A percentile compares a stretch with the other conserved stretches of the same genome.
These are phyloP conservation scores for Diaphora mendica DNA, from an alignment of 2,888 invertebrate species.

Conservation along the genomic window DNA sequence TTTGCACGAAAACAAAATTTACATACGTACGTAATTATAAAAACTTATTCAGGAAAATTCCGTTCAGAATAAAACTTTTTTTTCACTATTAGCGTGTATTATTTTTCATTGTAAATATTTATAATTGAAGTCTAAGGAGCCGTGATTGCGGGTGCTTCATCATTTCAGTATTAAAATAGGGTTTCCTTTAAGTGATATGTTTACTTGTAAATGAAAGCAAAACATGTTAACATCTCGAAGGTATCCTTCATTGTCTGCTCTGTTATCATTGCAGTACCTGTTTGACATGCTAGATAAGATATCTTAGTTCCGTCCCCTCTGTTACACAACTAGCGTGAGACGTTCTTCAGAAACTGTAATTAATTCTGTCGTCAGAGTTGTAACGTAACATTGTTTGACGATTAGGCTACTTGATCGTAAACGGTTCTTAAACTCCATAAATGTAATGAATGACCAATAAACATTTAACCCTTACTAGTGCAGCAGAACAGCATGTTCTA, in stretches of 20 bases:
- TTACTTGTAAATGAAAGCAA: constrained; percentile 13
- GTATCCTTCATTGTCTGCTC: constrained; percentile 34
- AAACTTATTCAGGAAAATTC: constrained; percentile 1
- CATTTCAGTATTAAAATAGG: not conserved
- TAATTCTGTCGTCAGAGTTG: constrained; percentile 49
- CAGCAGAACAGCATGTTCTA: not conserved
- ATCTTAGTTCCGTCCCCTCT: constrained; percentile 58
- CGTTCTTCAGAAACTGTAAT: constrained; percentile 53
- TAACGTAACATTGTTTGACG: constrained; percentile 50
- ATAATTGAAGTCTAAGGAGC: not conserved
- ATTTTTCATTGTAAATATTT: not conserved
- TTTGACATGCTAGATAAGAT: constrained; percentile 58
- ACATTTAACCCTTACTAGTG: constrained; percentile 3
- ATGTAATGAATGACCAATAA: constrained; percentile 24
- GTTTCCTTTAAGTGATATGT: constrained; percentile 2
- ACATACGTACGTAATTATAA: not conserved
- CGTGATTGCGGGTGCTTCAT: not conserved
- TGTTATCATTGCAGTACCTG: constrained; percentile 53
- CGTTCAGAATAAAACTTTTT: too few relatives aligned
- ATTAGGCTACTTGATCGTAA: constrained; percentile 31
- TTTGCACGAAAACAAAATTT: constrained; percentile 22
- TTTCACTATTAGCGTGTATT: not conserved
- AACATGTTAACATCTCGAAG: constrained; percentile 37
- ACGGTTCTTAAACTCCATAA: constrained; percentile 33
- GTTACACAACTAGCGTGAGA: constrained; percentile 51